phyloP scores from a whole-genome alignment of 2,113 vertebrate genomes.

The Sakesphorus luctuosus region DNA sequence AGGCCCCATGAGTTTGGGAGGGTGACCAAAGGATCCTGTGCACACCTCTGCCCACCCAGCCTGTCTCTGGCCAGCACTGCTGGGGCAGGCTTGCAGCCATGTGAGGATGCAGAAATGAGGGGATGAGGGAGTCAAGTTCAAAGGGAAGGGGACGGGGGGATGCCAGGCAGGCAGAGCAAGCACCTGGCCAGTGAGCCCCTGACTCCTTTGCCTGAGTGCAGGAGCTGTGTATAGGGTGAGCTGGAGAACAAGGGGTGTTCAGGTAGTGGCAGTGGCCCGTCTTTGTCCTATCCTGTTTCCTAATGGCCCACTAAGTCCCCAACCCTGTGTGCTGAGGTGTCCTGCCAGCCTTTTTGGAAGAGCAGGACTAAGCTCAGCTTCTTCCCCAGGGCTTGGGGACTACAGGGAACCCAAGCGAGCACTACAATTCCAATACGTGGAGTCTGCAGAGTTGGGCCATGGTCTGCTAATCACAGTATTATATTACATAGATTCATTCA shows the following conservation, averaged over 20 bases:
- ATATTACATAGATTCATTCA: not conserved
- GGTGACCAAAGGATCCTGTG: rapidly evolving
- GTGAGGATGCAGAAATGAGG: not conserved
- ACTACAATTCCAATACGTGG: rapidly evolving
- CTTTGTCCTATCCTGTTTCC: not conserved
- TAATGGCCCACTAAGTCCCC: not conserved
- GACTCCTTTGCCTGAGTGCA: not conserved
- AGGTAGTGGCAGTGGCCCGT: not conserved
- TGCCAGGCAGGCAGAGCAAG: rapidly evolving
- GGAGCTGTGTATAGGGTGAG: rapidly evolving
- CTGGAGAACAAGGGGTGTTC: too few relatives aligned
- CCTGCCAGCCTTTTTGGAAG: not conserved
- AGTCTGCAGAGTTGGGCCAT: not conserved
- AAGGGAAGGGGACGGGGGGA: not conserved
- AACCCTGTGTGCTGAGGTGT: not conserved
- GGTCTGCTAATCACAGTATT: not conserved
- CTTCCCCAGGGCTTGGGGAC: not conserved
- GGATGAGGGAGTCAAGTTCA: not conserved
- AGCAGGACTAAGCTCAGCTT: not conserved
- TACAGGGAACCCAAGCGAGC: not conserved
- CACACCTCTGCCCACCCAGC: not conserved
- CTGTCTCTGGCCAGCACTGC: not conserved
- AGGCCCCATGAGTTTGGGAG: not conserved
- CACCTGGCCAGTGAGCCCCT: not conserved
- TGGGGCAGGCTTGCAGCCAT: not conserved